These are phyloP conservation scores for Standfussiana lucernea DNA, from an alignment of 2,888 invertebrate species.

Conservation along the genomic window DNA sequence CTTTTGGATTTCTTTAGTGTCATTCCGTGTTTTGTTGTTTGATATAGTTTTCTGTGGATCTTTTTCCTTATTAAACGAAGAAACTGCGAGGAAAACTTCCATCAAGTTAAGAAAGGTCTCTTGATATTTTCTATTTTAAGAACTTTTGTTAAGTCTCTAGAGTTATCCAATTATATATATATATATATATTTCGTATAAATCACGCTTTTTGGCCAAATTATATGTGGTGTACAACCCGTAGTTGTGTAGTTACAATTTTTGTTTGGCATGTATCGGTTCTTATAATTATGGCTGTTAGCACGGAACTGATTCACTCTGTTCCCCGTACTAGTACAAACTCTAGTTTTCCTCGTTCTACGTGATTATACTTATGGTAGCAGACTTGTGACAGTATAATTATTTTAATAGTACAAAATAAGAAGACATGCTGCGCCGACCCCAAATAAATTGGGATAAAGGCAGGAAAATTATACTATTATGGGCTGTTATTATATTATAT, in stretches of 20 bases:
- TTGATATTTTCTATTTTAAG: background rate
- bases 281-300: too few relatives aligned
- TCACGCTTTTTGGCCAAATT: background rate
- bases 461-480: too few relatives aligned
- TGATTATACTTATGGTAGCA: background rate
- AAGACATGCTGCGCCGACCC: too few relatives aligned
- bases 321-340: too few relatives aligned
- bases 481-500: too few relatives aligned
- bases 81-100: conserved; percentile 29
- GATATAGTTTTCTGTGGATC: conserved; percentile 26
- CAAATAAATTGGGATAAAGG: too few relatives aligned
- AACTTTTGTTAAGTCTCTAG: background rate
- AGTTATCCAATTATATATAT: background rate
- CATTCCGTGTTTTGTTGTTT: conserved; percentile 41
- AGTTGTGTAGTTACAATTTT: background rate
- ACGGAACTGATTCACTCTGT: too few relatives aligned
- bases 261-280: background rate
- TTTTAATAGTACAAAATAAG: background rate
- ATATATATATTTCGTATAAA: too few relatives aligned
- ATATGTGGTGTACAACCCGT: background rate
- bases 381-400: background rate
- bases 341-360: background rate
- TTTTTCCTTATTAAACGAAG: conserved; percentile 35
- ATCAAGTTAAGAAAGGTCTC: conserved; percentile 22
- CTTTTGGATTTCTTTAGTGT: conserved; percentile 46